Evolutionary conservation across 1,140 invertebrate genomes (phyloP), one percentile per base, ranked within the genome.

Genomic region (Trachymyrmex septentrionalis): DNA sequence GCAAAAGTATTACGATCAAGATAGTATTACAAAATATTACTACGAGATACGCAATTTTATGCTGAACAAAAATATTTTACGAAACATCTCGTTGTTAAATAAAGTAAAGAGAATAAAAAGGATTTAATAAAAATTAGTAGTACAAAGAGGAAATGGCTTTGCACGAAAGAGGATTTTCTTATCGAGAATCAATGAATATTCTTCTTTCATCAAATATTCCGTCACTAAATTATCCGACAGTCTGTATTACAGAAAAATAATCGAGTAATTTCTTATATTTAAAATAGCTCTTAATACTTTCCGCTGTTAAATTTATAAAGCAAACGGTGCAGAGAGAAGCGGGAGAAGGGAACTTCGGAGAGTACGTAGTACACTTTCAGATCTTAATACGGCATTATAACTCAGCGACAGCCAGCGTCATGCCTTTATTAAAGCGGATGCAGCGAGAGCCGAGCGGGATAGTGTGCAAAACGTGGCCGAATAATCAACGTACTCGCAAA

Each of bases 401-500:
- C 61, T 76, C 61, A 55, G 19, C 63, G n/a, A 50, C 73, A n/a
- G 55, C 55, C 57, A 16, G n/a, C 80, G 69, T 84, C 57, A 75
- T 38, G 19, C 73, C 59, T 66, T 84, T 84, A 84, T 84, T 84
- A 84, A 84, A 84, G 69, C 69, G 48, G 72, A 85, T 77, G 82
- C 63, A 30, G 30, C 44, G 57, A 76, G 57, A 76, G 63, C 27
- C 48, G 61, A 57, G 59, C 48, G 48, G 14, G 53, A 38, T 38
- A 38, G 16, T 6, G 38, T 48, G 63, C 76, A 76, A 88, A 89
- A 89, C 71, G 63, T 86, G 16, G 84, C 48, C 77, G 87, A 86
- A 89, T 89, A 86, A 89, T 86, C 88, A 89, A 89, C 76, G 77
- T 38, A 10, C 80, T 50, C 24, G 24, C 69, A 50, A 48, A 82